A percentile compares a stretch with the other conserved stretches of the same genome.
Conservation (phyloP, 1,140 invertebrate genomes). For the Riptortus pedestris region DNA sequence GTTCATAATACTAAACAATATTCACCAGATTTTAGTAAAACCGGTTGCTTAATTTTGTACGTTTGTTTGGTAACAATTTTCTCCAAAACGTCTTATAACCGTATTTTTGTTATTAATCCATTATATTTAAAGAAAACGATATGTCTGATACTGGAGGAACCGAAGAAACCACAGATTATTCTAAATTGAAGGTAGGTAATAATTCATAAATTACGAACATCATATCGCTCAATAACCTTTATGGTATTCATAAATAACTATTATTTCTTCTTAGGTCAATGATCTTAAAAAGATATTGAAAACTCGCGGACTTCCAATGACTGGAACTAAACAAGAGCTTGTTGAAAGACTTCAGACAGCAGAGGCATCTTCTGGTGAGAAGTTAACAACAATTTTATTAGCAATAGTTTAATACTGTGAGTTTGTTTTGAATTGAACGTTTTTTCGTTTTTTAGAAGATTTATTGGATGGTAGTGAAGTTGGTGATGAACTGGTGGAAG, state of each 20-base stretch:
- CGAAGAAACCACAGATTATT: conserved; percentile 6
- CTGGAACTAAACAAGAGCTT: conserved; percentile 16
- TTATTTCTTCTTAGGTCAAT: conserved; percentile 17
- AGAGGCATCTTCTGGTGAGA: conserved; percentile 7
- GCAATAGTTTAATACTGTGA: neutral
- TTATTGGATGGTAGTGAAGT: conserved; percentile 15
- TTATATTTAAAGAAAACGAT: too few species aligned
- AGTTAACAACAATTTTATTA: neutral
- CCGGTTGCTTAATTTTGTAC: too few species aligned
- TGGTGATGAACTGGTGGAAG: conserved; percentile 11
- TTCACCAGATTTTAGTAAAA: too few species aligned
- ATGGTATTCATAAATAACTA: neutral
- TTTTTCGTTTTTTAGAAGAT: conserved; percentile 10
- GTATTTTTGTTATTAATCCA: too few species aligned
- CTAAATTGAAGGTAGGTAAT: conserved; percentile 8
- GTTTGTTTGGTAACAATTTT: too few species aligned
- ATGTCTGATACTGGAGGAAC: conserved; percentile 13
- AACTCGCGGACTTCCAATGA: conserved; percentile 5
- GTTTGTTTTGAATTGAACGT: neutral
- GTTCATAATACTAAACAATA: too few species aligned
- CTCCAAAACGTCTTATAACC: too few species aligned
- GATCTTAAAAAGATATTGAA: conserved; percentile 21
- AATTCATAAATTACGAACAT: neutral
- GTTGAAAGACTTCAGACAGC: conserved; percentile 10
- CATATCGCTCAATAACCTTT: neutral